Base-by-base conservation (phyloP, 2,888 invertebrate genomes). In the Tetranychus truncatus region DNA sequence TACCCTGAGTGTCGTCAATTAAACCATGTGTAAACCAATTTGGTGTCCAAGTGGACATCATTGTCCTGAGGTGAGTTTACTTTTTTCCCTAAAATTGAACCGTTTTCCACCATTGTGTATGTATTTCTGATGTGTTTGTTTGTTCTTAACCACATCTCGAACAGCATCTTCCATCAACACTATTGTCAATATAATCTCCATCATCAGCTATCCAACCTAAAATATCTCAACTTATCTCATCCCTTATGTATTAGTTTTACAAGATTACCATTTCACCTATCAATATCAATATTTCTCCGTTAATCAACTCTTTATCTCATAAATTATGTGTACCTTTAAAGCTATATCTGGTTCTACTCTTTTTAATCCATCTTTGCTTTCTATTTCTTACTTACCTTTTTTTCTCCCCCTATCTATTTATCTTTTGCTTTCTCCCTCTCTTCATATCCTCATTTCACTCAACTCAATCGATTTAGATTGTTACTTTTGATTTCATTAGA, bases 21-120 rank as follows among this genome's bases (percentile, higher is more conserved):
- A 55, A 55, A 72, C n/a, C 34, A 77, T 77, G 77, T 77, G 77
- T 76, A 75, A 76, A 21, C 71, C 71, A 46, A 55, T 9, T 67
- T 76, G 75, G 74, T 77, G 77, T 73, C 77, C 77, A 8, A 77
- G 77, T 73, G 76, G 77, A 74, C 77, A 77, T 71, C 77, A 77
- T 46, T 77, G 77, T 75, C 77, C 77, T 34, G 75, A 77, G 73
- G 77, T 77, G 66, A 76, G 76, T 73, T n/a, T 18, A 24, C n/a
- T 20, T 72, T 44, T 72, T 44, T 34, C 0, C 73, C 15, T 6
- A 34, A 34, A 24, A 34, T 3, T 34, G 34, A 34, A 34, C 34
- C 4, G 34, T 34, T 34, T 5, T 34, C 34, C 34, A 34, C 34
- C 34, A 34, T 34, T 34, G 34, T 34, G 34, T 34, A 34, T 20